Conservation (phyloP, 1,140 invertebrate genomes). For the Dendrolimus kikuchii region DNA sequence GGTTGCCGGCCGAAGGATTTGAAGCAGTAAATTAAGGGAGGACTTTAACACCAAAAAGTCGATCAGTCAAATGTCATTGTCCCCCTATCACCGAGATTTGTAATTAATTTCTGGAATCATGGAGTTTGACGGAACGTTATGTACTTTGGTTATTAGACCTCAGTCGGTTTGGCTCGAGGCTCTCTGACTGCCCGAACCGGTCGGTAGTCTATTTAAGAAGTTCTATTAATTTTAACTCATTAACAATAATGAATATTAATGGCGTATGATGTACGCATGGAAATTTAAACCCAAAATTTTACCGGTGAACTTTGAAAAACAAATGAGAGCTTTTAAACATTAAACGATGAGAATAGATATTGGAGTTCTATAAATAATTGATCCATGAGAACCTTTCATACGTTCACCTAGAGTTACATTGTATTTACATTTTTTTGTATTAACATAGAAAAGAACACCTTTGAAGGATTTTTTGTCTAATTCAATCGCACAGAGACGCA, state of each 20-base stretch:
- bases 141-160: slow-evolving; percentile 13
- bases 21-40: slow-evolving; percentile 6
- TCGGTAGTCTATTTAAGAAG: slow-evolving; percentile 22
- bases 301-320: slow-evolving; percentile 4
- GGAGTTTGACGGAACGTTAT: slow-evolving; percentile 16
- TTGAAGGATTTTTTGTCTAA: too few relatives aligned
- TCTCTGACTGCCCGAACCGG: neutral
- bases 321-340: slow-evolving; percentile 14
- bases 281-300: slow-evolving; percentile 15
- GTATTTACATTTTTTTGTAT: too few relatives aligned
- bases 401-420: too few relatives aligned
- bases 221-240: slow-evolving; percentile 38
- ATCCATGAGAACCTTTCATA: too few relatives aligned
- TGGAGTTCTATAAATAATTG: too few relatives aligned
- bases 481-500: too few relatives aligned
- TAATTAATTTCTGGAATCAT: slow-evolving; percentile 17
- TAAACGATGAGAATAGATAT: slow-evolving; percentile 2
- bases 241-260: slow-evolving; percentile 43
- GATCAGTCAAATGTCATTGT: slow-evolving; percentile 6
- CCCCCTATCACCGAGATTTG: slow-evolving; percentile 7
- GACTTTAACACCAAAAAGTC: neutral
- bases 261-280: slow-evolving; percentile 18
- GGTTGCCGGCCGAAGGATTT: neutral
- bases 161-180: neutral
- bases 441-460: too few relatives aligned